Evolutionary conservation across 2,113 vertebrate species (phyloP).

Genomic region (Microcebus jonahi): DNA sequence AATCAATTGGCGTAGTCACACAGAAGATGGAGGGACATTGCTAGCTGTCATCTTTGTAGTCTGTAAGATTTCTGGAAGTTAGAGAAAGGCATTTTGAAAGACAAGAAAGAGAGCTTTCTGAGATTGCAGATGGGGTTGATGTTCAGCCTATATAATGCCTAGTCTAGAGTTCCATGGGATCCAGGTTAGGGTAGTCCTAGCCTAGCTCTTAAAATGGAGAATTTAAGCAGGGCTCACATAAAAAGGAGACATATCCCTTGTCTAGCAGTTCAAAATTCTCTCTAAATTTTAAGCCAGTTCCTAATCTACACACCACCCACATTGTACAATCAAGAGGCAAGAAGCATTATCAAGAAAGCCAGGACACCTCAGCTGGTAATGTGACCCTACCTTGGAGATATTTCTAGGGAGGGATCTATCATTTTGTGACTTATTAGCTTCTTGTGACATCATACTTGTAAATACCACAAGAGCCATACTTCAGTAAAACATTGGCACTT

Average conservation of each 20-base stretch:
- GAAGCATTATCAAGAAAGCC: background rate
- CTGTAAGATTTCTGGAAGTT: background rate
- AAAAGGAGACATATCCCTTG: background rate
- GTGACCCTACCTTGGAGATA: background rate
- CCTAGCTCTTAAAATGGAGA: background rate
- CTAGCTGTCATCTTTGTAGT: background rate
- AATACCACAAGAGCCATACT: background rate
- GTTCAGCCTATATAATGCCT: background rate
- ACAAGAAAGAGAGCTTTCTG: background rate
- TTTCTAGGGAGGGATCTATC: background rate
- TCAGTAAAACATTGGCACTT: background rate
- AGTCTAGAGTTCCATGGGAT: background rate
- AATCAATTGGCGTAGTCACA: background rate
- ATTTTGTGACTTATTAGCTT: background rate
- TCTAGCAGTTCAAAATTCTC: background rate
- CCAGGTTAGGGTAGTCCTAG: background rate
- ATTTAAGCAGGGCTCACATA: background rate
- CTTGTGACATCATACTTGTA: background rate
- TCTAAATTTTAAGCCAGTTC: background rate
- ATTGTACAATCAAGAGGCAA: background rate
- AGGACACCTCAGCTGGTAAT: background rate
- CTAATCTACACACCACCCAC: background rate
- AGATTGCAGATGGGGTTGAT: background rate
- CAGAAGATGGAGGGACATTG: background rate
- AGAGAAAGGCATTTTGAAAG: slow-evolving; percentile 31